Evolutionary conservation across 2,888 invertebrate genomes (phyloP).

Genomic region (Neuroscelio doddi): DNA sequence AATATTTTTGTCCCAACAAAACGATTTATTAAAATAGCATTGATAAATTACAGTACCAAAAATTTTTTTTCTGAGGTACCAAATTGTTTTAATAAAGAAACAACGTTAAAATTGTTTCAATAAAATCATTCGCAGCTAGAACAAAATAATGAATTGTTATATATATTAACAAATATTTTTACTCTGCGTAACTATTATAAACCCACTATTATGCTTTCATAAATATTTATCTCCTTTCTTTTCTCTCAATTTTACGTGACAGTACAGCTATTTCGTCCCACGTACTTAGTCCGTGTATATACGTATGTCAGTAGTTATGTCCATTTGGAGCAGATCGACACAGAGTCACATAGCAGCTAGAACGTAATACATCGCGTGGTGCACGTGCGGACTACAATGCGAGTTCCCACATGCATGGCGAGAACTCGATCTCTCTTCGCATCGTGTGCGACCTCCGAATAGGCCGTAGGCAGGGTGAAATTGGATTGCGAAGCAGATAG

Average conservation of each 20-base stretch:
- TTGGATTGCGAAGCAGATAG: slow-evolving; percentile 39
- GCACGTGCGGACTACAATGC: slow-evolving; percentile 76
- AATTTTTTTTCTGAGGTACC: too few species aligned
- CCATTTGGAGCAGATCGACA: slow-evolving; percentile 56
- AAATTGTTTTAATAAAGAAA: too few species aligned
- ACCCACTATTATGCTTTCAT: too few species aligned
- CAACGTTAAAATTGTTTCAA: too few species aligned
- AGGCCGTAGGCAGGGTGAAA: slow-evolving; percentile 50
- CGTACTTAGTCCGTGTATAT: slow-evolving; percentile 27
- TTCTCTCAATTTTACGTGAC: slow-evolving; percentile 5
- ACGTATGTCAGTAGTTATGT: slow-evolving; percentile 56
- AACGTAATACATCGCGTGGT: slow-evolving; percentile 74
- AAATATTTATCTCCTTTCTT: too few species aligned
- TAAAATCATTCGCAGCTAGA: too few species aligned
- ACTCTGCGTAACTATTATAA: too few species aligned
- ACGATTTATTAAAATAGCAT: too few species aligned
- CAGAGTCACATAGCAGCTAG: slow-evolving; percentile 29
- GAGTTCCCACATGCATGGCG: slow-evolving; percentile 72
- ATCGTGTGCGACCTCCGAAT: slow-evolving; percentile 46
- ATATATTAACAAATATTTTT: too few species aligned
- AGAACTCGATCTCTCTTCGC: slow-evolving; percentile 37
- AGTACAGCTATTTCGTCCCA: slow-evolving; percentile 21
- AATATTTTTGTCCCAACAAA: too few species aligned
- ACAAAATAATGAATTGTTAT: too few species aligned
- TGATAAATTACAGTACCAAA: too few species aligned